phyloP scores from a whole-genome alignment of 1,140 invertebrate species.

The Drosophila aff. region DNA sequence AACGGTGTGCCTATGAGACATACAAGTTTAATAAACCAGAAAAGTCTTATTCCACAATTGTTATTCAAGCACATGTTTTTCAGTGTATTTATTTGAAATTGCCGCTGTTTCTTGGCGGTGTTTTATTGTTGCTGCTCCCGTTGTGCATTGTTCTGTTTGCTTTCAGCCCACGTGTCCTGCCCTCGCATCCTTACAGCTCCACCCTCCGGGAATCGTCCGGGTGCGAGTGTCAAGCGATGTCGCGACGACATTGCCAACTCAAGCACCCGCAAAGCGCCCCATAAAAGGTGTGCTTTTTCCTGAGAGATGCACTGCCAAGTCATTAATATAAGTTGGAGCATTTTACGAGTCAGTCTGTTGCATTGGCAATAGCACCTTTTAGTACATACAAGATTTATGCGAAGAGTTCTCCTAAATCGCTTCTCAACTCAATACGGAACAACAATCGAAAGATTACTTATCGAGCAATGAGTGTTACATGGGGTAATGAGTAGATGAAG shows the following conservation, averaged over 20 bases:
- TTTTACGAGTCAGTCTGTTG: slow-evolving; percentile 6
- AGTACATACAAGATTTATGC: slow-evolving; percentile 6
- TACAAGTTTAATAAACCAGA: background rate
- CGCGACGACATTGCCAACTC: slow-evolving; percentile 37
- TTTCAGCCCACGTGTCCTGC: slow-evolving; percentile 43
- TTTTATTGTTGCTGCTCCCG: slow-evolving; percentile 15
- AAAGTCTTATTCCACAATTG: too few relatives aligned
- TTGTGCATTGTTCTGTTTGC: slow-evolving; percentile 56
- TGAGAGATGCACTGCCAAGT: slow-evolving; percentile 30
- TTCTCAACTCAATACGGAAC: background rate
- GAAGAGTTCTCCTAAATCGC: background rate
- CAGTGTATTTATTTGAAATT: slow-evolving; percentile 1
- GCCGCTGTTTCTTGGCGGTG: background rate
- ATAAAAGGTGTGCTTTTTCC: slow-evolving; percentile 18
- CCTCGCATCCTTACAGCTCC: slow-evolving; percentile 9
- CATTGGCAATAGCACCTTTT: slow-evolving; percentile 1
- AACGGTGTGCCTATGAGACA: too few relatives aligned
- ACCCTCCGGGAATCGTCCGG: slow-evolving; percentile 27
- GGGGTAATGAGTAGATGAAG: background rate
- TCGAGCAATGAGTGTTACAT: background rate
- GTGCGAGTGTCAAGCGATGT: slow-evolving; percentile 54
- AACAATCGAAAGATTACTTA: background rate
- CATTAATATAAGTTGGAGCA: slow-evolving; percentile 33
- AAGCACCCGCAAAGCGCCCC: slow-evolving; percentile 31
- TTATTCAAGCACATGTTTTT: background rate